These are phyloP conservation scores for Melanerpes formicivorus DNA, from an alignment of 2,113 vertebrate species.

Conservation along the genomic window DNA sequence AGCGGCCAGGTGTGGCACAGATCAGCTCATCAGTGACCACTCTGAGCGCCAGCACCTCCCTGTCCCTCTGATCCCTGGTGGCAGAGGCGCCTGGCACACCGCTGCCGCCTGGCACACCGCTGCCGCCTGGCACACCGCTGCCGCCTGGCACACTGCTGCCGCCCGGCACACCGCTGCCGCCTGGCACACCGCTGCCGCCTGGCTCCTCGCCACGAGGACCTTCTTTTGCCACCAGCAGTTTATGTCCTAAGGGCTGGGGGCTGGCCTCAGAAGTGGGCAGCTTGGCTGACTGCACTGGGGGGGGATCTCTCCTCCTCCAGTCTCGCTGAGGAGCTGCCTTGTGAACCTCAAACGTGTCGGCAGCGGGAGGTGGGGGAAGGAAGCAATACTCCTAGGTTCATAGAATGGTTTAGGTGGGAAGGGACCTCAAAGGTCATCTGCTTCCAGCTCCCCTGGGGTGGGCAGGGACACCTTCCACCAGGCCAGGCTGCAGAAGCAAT, in stretches of 20 bases:
- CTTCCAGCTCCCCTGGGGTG: too few species aligned
- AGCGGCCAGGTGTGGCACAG: slow-evolving; percentile 61
- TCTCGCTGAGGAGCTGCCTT: neutral
- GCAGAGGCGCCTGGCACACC: slow-evolving; percentile 66
- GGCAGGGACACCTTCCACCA: too few species aligned
- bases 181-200: slow-evolving; percentile 61
- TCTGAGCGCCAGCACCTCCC: slow-evolving; percentile 70
- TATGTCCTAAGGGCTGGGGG: neutral
- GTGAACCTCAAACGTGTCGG: slow-evolving; percentile 19
- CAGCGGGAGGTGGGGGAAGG: neutral
- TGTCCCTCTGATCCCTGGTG: slow-evolving; percentile 63
- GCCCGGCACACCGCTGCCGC: neutral
- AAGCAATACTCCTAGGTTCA: neutral
- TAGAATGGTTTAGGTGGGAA: too few species aligned
- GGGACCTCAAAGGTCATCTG: too few species aligned
- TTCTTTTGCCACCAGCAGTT: slow-evolving; percentile 59
- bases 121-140: slow-evolving; percentile 60
- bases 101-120: neutral
- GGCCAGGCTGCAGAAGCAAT: neutral
- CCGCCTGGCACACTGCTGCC: slow-evolving; percentile 61
- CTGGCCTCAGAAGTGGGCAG: slow-evolving; percentile 9
- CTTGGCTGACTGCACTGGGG: neutral
- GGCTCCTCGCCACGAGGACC: slow-evolving; percentile 62
- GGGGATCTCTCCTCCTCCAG: neutral
- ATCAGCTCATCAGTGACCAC: slow-evolving; percentile 63